Conservation (phyloP, 1,140 invertebrate genomes). For the Heliconius eleuchia region DNA sequence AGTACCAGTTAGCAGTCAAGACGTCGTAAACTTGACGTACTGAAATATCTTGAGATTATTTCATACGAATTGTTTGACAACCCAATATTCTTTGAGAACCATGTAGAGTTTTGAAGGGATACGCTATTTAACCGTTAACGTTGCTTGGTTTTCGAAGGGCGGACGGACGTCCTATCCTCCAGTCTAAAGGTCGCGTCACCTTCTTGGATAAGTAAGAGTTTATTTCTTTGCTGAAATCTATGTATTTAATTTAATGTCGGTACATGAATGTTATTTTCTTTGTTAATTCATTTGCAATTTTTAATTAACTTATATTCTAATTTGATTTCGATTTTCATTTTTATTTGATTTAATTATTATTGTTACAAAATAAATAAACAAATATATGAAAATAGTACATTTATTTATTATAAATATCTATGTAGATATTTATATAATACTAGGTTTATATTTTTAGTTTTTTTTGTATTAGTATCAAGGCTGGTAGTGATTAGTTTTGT, state of each 20-base stretch:
- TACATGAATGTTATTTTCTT: not conserved
- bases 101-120: constrained; percentile 19
- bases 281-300: not conserved
- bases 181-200: constrained; percentile 34
- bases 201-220: constrained; percentile 25
- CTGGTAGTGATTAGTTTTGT: too few species aligned
- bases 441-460: too few species aligned
- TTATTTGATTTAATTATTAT: not conserved
- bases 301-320: not conserved
- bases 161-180: constrained; percentile 35
- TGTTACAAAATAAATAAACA: not conserved
- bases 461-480: too few species aligned
- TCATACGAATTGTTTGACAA: not conserved
- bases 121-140: constrained; percentile 26
- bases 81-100: not conserved
- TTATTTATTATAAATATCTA: too few species aligned
- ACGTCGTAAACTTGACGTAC: not conserved
- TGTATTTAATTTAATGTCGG: not conserved
- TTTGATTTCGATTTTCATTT: not conserved
- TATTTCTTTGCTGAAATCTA: constrained; percentile 17
- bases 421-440: too few species aligned
- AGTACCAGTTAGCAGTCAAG: constrained; percentile 8
- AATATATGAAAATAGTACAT: too few species aligned
- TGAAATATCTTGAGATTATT: not conserved
- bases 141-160: constrained; percentile 36